A percentile compares a stretch with the other conserved stretches of the same genome.
These are phyloP conservation scores for Leptopilina boulardi DNA, from an alignment of 1,140 invertebrate genomes.

Conservation along the genomic window DNA sequence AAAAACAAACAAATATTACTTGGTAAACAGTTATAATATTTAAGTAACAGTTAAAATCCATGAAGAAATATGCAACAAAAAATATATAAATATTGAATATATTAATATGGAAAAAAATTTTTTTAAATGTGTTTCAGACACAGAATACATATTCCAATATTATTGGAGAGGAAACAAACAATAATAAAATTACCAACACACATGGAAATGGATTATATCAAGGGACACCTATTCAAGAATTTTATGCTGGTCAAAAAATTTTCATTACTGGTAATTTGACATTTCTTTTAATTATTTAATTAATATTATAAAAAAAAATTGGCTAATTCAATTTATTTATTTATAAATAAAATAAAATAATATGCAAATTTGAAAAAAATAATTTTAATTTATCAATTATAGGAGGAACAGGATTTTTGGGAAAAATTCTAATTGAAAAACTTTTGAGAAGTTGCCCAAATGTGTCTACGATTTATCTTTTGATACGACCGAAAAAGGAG, in stretches of 20 bases:
- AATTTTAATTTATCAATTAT: conserved; percentile 76
- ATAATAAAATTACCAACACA: conserved; percentile 57
- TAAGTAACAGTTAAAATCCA: no score
- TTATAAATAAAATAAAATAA: neutral
- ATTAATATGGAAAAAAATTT: neutral
- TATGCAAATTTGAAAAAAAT: neutral
- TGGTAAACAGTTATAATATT: no score
- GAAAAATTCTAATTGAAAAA: conserved; percentile 92
- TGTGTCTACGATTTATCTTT: conserved; percentile 85
- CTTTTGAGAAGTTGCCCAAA: conserved; percentile 86
- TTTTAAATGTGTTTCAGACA: neutral
- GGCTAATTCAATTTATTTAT: neutral
- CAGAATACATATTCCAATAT: conserved; percentile 52
- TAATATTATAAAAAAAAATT: conserved; percentile 5
- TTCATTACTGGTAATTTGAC: conserved; percentile 71
- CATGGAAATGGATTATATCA: conserved; percentile 51
- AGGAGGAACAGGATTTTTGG: conserved; percentile 90
- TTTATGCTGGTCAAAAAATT: conserved; percentile 64
- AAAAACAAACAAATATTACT: neutral
- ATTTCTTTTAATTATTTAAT: neutral
- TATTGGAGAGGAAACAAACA: conserved; percentile 59
- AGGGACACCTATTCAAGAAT: conserved; percentile 63
- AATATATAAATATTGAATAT: no score
- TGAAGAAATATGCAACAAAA: no score
- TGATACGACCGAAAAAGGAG: conserved; percentile 88